Evolutionary conservation across 2,797 vertebrate species (phyloP), one percentile per base, ranked within the genome.

Genomic region (Aphelocoma californica): DNA sequence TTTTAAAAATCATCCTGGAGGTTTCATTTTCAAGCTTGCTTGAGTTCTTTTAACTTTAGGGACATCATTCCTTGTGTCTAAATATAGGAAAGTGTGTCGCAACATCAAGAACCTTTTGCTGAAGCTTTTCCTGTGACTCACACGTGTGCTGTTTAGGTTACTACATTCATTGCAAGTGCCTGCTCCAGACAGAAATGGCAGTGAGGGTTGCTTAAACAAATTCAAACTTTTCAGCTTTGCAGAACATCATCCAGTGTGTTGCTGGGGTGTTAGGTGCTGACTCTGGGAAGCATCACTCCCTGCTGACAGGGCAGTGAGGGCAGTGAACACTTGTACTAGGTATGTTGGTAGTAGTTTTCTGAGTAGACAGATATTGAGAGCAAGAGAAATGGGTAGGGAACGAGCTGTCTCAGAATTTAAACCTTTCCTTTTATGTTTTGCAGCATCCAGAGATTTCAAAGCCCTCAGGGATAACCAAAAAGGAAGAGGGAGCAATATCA

Each of bases 121-220:
- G 66, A 73, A 67, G 29, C 7, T 57, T 84, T 82, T 93, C 44
- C 74, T 83, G 53, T 91, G 90, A 94, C 64, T 87, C 88, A 77
- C 16, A 7, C 12, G 13, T 18, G 38, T 60, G 16, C 78, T 87
- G 25, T 87, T 85, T 64, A 53, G 60, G 67, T 95, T 74, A 36
- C 64, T 77, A 25, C 17, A 29, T 51, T 88, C 58, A 45, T 12
- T 66, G 14, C 24, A 36, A 92, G 18, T 21, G 51, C 18, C 60
- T 86, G 31, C 54, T 86, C 26, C n/a, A 19, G 25, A 20, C 5
- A 73, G 62, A 82, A 82, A 80, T 19, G 32, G 42, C n/a, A 77
- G 8, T 1, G 2, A 34, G 64, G 53, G 29, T n/a, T 50, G 16
- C 32, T 85, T 57, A 67, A 80, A 61, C 5, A 14, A 44, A 1